Conservation (phyloP, 2,888 invertebrate species). For the Epistrophe eligans region DNA sequence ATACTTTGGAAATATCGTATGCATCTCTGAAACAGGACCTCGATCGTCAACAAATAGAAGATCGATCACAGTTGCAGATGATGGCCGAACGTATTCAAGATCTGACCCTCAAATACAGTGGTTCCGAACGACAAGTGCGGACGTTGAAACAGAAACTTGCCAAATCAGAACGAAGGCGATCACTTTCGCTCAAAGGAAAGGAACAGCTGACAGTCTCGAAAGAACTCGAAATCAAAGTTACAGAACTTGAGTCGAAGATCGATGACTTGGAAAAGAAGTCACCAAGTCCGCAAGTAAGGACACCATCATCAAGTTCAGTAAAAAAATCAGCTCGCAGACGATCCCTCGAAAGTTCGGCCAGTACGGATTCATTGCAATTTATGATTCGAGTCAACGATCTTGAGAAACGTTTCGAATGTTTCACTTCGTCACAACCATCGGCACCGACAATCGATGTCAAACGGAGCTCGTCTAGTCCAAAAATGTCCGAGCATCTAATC, state of each 20-base stretch:
- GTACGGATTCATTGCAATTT: constrained; percentile 92
- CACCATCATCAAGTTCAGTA: constrained; percentile 71
- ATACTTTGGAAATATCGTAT: constrained; percentile 91
- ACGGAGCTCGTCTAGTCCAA: constrained; percentile 79
- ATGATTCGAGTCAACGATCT: constrained; percentile 90
- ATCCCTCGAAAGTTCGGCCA: constrained; percentile 91
- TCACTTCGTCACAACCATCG: constrained; percentile 78
- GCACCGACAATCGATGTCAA: constrained; percentile 76
- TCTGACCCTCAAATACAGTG: constrained; percentile 91
- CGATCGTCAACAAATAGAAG: constrained; percentile 87
- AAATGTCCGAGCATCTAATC: constrained; percentile 85
- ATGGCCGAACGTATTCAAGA: constrained; percentile 94
- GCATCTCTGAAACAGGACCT: constrained; percentile 90
- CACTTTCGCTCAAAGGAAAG: constrained; percentile 92
- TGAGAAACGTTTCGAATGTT: constrained; percentile 90
- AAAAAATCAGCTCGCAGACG: constrained; percentile 84
- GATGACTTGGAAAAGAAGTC: constrained; percentile 86
- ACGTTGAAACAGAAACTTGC: constrained; percentile 91
- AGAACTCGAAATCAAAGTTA: constrained; percentile 93
- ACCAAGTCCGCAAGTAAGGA: constrained; percentile 41
- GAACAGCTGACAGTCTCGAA: constrained; percentile 92
- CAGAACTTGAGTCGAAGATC: constrained; percentile 92
- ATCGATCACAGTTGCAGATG: constrained; percentile 89
- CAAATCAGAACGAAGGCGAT: constrained; percentile 91
- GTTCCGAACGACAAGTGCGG: constrained; percentile 92